Base-by-base conservation (phyloP, 1,140 invertebrate genomes). In the Bombus pyrosoma region DNA sequence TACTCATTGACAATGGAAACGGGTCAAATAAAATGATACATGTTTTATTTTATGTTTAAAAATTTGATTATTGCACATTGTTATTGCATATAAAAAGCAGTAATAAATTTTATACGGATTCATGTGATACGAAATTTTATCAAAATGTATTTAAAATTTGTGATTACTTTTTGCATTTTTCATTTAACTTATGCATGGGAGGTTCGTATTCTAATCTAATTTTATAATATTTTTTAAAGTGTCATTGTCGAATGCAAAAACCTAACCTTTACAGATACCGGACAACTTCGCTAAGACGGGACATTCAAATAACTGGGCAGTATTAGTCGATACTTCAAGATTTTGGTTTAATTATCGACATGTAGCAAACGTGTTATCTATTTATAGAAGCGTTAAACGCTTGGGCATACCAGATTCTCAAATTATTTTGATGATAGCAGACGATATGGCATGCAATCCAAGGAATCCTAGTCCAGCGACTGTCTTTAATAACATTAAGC, bases 281-380 rank as follows among this genome's bases (percentile, higher is more conserved):
- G 91, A 94, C 64, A 93, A 95, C 62, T 95, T 95, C 91, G 85
- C 88, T 8, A 93, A 95, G 93, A 96, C 94, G 57, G 94, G 93
- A 28, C 99, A 99, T 93, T 99, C 99, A 5, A 99, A 99, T 93
- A 99, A 99, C 94, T 99, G 99, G 99, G 99, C 99, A 8, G 99
- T 99, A 25, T 95, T 99, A 81, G 99, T 99, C 0, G 99, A 99
- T 93, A 99, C 99, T 1, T 99, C 99, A 3, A 95, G 99, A 81
- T 99, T 99, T 95, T 99, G 99, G 99, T 99, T 99, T 91, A 99
- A 99, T 95, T 99, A 99, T 94, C 96, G 99, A 59, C 99, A 99
- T 97, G 99, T 99, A 25, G 99, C 99, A 1, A 99, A 99, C 95
- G 99, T 99, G 0, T 95, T 99, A 62, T 99, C 99, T 0, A 98